Base-by-base conservation (phyloP, 1,140 invertebrate genomes). In the Geopemphigus sp. region DNA sequence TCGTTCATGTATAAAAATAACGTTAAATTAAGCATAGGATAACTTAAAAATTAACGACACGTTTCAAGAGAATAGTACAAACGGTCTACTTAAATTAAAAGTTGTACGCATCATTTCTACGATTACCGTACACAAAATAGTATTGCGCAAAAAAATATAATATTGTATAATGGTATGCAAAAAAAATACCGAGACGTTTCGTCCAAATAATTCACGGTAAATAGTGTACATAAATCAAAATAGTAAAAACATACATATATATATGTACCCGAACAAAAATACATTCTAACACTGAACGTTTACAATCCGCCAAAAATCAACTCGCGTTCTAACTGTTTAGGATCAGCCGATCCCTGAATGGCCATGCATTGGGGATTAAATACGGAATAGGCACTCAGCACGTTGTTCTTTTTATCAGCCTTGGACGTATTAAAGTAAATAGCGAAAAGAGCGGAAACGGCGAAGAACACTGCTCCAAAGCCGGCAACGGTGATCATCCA, bases 371-470 rank as follows among this genome's bases (percentile, higher is more conserved):
- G 91, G 82, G 92, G 91, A 89, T 99, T 99, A 84, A 99, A 99
- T 0, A 99, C 97, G 78, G 96, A 99, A 85, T 99, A 99, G 0
- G 97, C 96, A 87, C 95, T 98, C 0, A 93, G 85, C 89, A 96
- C 94, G 53, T 91, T 91, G 61, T 85, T 85, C 80, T 88, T 90
- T 84, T 89, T 93, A 24, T 89, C 89, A 12, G 88, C 86, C 5
- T 92, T 92, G 64, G 94, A 86, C 53, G 95, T 96, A 85, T 96
- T 98, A 0, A 90, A 86, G 84, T 90, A 98, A 64, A 98, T 94
- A 26, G 93, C 89, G 82, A 93, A 84, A 66, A 98, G 87, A 0
- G 89, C 85, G 10, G 95, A 95, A 12, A 94, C 80, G 57, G 94
- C 89, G 83, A 98, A 92, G 85, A 92, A 99, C 2, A 98, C 92